Evolutionary conservation across 2,113 vertebrate species (phyloP).

Genomic region (Scophthalmus maximus): DNA sequence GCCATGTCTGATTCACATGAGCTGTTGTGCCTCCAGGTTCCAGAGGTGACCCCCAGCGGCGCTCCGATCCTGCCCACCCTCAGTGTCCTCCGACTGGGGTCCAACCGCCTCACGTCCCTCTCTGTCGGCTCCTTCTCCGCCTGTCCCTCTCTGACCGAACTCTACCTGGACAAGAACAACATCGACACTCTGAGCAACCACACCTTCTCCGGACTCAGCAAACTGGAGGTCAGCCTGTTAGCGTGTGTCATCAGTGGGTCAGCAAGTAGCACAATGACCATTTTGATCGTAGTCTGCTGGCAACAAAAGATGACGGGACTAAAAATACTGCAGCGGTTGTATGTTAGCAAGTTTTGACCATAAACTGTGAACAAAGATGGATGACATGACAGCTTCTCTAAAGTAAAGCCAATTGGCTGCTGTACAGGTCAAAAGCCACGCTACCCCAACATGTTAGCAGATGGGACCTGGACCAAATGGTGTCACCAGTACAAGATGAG

Average conservation of each 20-base stretch:
- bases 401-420: no score
- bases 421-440: no score
- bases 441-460: no score
- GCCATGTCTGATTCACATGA: not conserved
- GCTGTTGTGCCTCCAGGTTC: conserved; percentile 37
- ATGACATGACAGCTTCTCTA: no score
- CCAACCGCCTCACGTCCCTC: conserved; percentile 65
- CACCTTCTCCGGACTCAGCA: conserved; percentile 70
- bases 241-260: not conserved
- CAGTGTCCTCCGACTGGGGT: conserved; percentile 70
- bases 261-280: not conserved
- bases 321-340: no score
- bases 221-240: conserved; percentile 60
- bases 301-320: no score
- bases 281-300: no score
- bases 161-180: conserved; percentile 74
- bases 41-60: conserved; percentile 9
- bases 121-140: conserved; percentile 57
- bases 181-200: conserved; percentile 59
- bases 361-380: no score
- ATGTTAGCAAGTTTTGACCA: no score
- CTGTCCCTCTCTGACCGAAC: conserved; percentile 66
- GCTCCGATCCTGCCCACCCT: conserved; percentile 61
- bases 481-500: no score
- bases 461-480: no score